Base-by-base conservation (phyloP, 2,888 invertebrate genomes). In the Trilocha varians region DNA sequence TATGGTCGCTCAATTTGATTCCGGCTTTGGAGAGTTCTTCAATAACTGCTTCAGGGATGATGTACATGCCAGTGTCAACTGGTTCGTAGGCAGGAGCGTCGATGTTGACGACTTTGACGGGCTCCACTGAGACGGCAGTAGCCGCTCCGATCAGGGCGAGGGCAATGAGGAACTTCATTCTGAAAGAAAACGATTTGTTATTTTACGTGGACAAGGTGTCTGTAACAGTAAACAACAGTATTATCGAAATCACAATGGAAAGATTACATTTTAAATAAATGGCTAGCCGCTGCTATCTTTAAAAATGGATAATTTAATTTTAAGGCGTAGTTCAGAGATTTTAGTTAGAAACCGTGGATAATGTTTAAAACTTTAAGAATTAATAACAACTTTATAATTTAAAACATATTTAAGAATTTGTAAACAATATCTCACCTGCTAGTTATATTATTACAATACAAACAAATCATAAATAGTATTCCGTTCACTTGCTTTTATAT, bases 81-180 rank as follows among this genome's bases (percentile, higher is more conserved):
- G 8, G 6, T 1, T 25, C 25, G 25, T 25, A 25, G 6, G 2
- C 11, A 6, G 25, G 25, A 9, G 11, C 11, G 2, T 6, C 8
- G 25, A 25, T 25, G 11, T 39, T 16, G 8, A 38, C 42, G 25
- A 39, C 16, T 3, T 35, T 33, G 13, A 42, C 35, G 13, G 38
- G 14, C 6, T 38, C 16, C 16, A 34, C n/a, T 3, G 5, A n/a
- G 6, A 11, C 25, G 39, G 74, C 76, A 14, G 64, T 43, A 14
- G 65, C 72, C 48, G 64, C 59, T 2, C 75, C 66, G 45, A 78
- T 41, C 13, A 78, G 59, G 13, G 75, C 64, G 34, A 80, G 50
- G 8, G 57, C 62, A 38, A 79, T 49, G 6, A 82, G 14, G n/a
- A 70, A 39, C 55, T 73, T 79, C 82, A 83, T 82, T 40, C 25